These are phyloP conservation scores for Eleginops maclovinus DNA, from an alignment of 2,113 vertebrate species.

Conservation along the genomic window DNA sequence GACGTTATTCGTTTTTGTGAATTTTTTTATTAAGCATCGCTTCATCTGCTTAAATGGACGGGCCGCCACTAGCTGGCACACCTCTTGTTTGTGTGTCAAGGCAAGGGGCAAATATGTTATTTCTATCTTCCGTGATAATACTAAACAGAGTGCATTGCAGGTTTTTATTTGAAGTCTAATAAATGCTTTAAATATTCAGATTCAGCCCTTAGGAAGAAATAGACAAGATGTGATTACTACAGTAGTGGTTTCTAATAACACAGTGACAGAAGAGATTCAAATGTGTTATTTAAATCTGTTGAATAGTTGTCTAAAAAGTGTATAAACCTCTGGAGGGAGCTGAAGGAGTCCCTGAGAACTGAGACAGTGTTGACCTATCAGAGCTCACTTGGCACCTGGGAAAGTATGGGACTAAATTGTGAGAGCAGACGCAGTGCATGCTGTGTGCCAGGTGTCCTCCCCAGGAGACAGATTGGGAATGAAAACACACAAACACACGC, in stretches of 20 bases:
- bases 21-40: no score
- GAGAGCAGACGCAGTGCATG: constrained; percentile 57
- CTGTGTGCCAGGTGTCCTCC: constrained; percentile 80
- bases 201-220: not conserved
- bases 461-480: constrained; percentile 74
- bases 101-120: not conserved
- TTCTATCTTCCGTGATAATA: not conserved
- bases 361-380: constrained; percentile 23
- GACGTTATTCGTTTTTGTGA: no score
- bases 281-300: not conserved
- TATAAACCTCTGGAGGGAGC: not conserved
- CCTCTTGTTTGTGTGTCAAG: constrained; percentile 7
- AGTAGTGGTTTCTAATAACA: not conserved
- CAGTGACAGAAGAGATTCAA: not conserved
- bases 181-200: constrained; percentile 2
- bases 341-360: not conserved
- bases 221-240: not conserved
- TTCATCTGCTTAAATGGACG: no score
- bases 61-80: no score
- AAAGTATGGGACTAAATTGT: constrained; percentile 43
- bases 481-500: constrained; percentile 37
- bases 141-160: constrained; percentile 1
- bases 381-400: constrained; percentile 62
- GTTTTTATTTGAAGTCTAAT: constrained; percentile 18
- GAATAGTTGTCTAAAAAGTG: not conserved